A percentile compares a stretch with the other conserved stretches of the same genome.
Evolutionary conservation across 2,888 invertebrate genomes (phyloP).

Genomic region (Monopis laevigella): DNA sequence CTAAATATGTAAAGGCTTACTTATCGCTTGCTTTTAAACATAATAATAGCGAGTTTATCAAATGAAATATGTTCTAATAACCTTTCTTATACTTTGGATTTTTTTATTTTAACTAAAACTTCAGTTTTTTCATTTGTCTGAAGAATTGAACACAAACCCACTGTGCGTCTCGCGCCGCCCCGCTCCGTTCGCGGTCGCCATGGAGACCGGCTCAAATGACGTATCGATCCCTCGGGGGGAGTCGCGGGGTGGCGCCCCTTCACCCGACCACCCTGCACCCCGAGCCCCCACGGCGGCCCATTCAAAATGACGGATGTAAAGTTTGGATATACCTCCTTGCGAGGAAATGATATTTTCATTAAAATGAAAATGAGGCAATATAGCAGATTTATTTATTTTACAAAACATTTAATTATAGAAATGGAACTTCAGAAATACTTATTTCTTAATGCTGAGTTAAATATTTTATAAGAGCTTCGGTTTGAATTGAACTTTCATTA

Average conservation of each 20-base stretch:
- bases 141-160: too few species aligned
- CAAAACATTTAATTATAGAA: conserved; percentile 15
- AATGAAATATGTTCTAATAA: too few species aligned
- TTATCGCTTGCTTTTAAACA: too few species aligned
- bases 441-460: too few species aligned
- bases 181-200: conserved; percentile 66
- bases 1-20: too few species aligned
- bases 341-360: conserved; percentile 65
- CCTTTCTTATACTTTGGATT: too few species aligned
- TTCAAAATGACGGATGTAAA: conserved; percentile 69
- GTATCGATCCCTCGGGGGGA: conserved; percentile 59
- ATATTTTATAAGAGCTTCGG: too few species aligned
- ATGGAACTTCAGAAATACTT: too few species aligned
- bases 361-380: conserved; percentile 58
- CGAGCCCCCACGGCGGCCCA: conserved; percentile 53
- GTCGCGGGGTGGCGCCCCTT: conserved; percentile 57
- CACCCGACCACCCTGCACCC: conserved; percentile 51
- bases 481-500: too few species aligned
- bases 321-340: conserved; percentile 63
- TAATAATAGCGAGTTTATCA: too few species aligned
- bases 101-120: too few species aligned
- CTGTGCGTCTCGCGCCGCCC: conserved; percentile 46
- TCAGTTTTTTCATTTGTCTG: too few species aligned
- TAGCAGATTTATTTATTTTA: conserved; percentile 38
- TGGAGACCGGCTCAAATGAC: conserved; percentile 68